Percentiles rank a stretch among this genome's conserved stretches.
These are phyloP conservation scores for Chrysopa pallens DNA, from an alignment of 1,140 invertebrate genomes.

Conservation along the genomic window DNA sequence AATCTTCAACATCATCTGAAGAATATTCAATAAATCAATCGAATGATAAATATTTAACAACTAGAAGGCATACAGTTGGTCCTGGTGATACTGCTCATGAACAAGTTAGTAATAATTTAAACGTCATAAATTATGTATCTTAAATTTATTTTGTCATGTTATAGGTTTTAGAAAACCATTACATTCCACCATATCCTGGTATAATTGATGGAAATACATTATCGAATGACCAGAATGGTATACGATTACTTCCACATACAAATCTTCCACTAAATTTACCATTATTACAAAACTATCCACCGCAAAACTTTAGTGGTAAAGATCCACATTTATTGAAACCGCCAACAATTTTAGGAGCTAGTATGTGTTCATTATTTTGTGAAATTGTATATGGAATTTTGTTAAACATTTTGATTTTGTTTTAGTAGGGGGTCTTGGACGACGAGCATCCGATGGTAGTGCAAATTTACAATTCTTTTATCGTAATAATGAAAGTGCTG, in stretches of 20 bases:
- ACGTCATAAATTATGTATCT: not conserved
- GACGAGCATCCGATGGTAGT: constrained; percentile 89
- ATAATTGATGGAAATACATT: constrained; percentile 13
- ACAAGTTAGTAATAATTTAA: constrained; percentile 24
- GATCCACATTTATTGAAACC: constrained; percentile 88
- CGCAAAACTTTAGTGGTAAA: constrained; percentile 74
- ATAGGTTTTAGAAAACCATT: constrained; percentile 27
- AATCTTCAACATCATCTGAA: not conserved
- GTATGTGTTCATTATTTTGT: constrained; percentile 28
- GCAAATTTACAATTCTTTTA: constrained; percentile 73
- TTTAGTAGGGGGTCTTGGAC: constrained; percentile 59
- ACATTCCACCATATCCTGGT: constrained; percentile 17
- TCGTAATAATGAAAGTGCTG: constrained; percentile 9
- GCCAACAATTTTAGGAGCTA: constrained; percentile 70
- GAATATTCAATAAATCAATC: constrained; percentile 2
- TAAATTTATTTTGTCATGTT: constrained; percentile 7
- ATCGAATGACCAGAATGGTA: constrained; percentile 17
- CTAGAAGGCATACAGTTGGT: constrained; percentile 77
- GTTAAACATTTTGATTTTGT: constrained; percentile 3
- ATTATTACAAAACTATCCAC: constrained; percentile 52
- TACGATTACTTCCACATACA: constrained; percentile 31
- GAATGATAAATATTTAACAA: constrained; percentile 23
- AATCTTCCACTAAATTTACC: constrained; percentile 59
- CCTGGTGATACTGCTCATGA: constrained; percentile 74
- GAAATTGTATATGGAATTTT: not conserved